These are phyloP conservation scores for Ovis aries DNA, from an alignment of 2,113 vertebrate species.

Conservation along the genomic window ARS-UI_Ramb_v3.0 NC_056054.1:17293001-17293500, in stretches of 20 bases:
- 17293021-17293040: background rate
- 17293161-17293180: background rate
- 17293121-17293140: background rate
- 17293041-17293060: background rate
- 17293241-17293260: background rate
- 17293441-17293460: accelerated
- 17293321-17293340: background rate
- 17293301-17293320: background rate
- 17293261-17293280: background rate
- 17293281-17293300: background rate
- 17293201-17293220: background rate
- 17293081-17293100: background rate
- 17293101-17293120: background rate
- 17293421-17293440: background rate
- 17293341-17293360: background rate
- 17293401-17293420: background rate
- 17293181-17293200: background rate
- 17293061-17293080: background rate
- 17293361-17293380: background rate
- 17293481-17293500: background rate
- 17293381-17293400: background rate
- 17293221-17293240: background rate
- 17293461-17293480: accelerated
- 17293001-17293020: background rate
- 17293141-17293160: background rate